phyloP scores from a whole-genome alignment of 2,113 vertebrate species.

The Crotalus viridis region DNA sequence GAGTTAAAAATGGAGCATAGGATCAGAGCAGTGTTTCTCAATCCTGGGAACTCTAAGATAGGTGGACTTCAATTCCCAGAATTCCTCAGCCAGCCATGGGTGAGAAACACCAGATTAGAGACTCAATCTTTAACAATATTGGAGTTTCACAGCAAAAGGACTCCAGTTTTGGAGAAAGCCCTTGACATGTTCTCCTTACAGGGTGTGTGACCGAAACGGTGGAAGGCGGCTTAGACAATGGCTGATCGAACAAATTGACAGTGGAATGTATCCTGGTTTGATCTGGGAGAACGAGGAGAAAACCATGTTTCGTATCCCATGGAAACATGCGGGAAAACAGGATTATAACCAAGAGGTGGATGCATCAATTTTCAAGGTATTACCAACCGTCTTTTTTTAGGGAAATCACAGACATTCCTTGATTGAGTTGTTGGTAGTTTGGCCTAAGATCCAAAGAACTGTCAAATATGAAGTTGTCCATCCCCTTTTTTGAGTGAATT shows the following conservation, averaged over 20 bases:
- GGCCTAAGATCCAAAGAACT: neutral
- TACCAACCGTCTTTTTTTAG: neutral
- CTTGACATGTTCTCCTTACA: neutral
- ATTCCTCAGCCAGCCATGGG: neutral
- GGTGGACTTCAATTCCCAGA: neutral
- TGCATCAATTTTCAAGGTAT: conserved; percentile 96
- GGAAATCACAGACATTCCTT: no score
- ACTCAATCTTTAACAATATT: neutral
- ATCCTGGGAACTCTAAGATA: neutral
- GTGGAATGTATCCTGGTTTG: conserved; percentile 83
- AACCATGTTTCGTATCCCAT: conserved; percentile 94
- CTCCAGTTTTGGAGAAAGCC: neutral
- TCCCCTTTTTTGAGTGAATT: neutral
- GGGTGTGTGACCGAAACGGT: conserved; percentile 82
- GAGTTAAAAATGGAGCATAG: neutral
- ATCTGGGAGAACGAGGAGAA: conserved; percentile 90
- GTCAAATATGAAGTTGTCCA: neutral
- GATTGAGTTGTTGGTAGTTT: neutral
- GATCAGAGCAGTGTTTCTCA: neutral
- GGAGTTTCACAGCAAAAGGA: neutral
- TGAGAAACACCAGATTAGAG: neutral
- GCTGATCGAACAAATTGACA: conserved; percentile 95
- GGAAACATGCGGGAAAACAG: conserved; percentile 97
- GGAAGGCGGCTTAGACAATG: conserved; percentile 93
- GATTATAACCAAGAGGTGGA: conserved; percentile 98